A percentile compares a stretch with the other conserved stretches of the same genome.
Evolutionary conservation across 2,113 vertebrate genomes (phyloP).

Genomic region (Tupaia tana): DNA sequence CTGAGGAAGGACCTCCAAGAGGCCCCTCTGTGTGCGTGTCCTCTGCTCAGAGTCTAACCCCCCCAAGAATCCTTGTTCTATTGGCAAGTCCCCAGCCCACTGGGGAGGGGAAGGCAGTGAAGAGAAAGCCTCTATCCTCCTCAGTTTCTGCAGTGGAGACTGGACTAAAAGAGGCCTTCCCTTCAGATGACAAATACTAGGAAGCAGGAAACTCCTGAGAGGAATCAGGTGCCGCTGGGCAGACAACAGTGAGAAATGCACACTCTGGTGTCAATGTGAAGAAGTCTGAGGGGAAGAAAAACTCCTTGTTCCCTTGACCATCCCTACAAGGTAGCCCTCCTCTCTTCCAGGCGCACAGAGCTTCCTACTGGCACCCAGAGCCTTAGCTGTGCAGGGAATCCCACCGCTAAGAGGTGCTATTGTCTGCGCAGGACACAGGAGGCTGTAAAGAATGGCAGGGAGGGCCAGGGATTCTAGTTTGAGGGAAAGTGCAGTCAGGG

Average conservation of each 20-base stretch:
- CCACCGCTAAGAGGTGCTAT: not conserved
- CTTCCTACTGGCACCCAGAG: not conserved
- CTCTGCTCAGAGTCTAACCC: not conserved
- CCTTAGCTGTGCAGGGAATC: not conserved
- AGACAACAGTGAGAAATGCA: not conserved
- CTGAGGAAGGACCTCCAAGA: not conserved
- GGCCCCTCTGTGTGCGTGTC: not conserved
- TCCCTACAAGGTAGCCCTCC: accelerated
- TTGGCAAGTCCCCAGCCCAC: too few relatives aligned
- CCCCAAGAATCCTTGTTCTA: not conserved
- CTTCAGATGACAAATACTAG: not conserved
- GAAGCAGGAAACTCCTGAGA: not conserved
- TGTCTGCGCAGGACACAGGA: not conserved
- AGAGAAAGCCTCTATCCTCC: not conserved
- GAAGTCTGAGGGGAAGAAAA: accelerated
- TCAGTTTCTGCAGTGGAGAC: not conserved
- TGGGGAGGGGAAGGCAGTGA: too few relatives aligned
- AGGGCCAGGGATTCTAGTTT: not conserved
- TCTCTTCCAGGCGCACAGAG: not conserved
- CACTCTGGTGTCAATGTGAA: not conserved
- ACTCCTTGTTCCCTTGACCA: accelerated
- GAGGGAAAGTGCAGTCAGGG: not conserved
- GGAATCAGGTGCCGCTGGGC: not conserved
- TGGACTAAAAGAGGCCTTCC: not conserved
- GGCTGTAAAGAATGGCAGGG: not conserved